Evolutionary conservation across 2,113 vertebrate species (phyloP).

Genomic region (Ictidomys tridecemlineatus): DNA sequence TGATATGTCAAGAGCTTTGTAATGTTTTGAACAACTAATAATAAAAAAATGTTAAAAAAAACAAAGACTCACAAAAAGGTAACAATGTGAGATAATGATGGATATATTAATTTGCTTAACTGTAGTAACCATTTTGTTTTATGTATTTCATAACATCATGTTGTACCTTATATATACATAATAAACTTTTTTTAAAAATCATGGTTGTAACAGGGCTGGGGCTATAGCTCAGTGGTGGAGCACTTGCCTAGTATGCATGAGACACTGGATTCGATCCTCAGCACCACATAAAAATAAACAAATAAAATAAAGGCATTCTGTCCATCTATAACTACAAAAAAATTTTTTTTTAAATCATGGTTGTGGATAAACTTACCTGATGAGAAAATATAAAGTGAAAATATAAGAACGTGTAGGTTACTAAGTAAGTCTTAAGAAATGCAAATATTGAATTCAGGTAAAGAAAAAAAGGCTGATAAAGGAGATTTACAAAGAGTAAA

Average conservation of each 20-base stretch:
- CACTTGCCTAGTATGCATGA: too few species aligned
- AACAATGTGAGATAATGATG: background rate
- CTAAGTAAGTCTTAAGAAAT: background rate
- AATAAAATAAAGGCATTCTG: too few species aligned
- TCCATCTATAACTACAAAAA: too few species aligned
- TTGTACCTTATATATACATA: background rate
- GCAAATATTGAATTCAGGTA: background rate
- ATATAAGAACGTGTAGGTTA: background rate
- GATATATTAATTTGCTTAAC: background rate
- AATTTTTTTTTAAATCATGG: background rate
- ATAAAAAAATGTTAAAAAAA: too few species aligned
- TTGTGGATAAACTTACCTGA: background rate
- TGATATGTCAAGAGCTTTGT: too few species aligned
- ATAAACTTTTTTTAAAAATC: background rate
- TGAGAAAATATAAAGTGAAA: conserved; percentile 1
- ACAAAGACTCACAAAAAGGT: too few species aligned
- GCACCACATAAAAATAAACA: too few species aligned
- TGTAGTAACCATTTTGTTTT: background rate
- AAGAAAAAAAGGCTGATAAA: background rate
- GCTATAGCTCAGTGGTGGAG: too few species aligned
- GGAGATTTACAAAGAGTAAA: background rate
- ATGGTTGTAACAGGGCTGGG: background rate
- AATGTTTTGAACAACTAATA: too few species aligned
- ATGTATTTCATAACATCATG: background rate
- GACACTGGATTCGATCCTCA: too few species aligned